Conservation (phyloP, 2,797 vertebrate species). For the Aeoliscus strigatus region DNA sequence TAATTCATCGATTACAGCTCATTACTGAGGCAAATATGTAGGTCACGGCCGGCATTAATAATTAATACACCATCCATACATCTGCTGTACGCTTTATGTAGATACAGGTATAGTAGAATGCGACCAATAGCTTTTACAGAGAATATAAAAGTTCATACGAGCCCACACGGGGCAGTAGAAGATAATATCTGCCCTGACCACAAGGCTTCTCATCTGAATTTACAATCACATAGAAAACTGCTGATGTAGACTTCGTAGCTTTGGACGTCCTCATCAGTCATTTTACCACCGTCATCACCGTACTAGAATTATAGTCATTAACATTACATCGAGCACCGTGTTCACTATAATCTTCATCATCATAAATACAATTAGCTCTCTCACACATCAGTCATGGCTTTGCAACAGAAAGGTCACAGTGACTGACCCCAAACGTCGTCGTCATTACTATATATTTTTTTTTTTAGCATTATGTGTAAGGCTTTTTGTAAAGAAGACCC, state of each 20-base stretch:
- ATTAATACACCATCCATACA: conserved; percentile 39
- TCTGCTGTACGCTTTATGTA: conserved; percentile 58
- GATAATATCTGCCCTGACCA: conserved; percentile 62
- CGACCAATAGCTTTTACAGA: conserved; percentile 75
- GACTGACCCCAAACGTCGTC: conserved; percentile 18
- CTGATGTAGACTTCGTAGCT: conserved; percentile 42
- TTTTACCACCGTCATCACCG: conserved; percentile 26
- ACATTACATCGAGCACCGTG: conserved; percentile 33
- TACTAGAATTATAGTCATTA: conserved; percentile 30
- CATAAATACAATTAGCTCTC: conserved; percentile 40
- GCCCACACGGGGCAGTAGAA: conserved; percentile 62
- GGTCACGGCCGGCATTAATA: conserved; percentile 52
- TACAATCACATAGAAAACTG: conserved; percentile 80
- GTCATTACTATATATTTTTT: conserved; percentile 17
- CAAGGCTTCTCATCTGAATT: conserved; percentile 66
- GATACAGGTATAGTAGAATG: conserved; percentile 70
- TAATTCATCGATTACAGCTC: conserved; percentile 21
- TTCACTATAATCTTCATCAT: conserved; percentile 33
- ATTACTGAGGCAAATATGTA: conserved; percentile 46
- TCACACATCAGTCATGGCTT: conserved; percentile 57
- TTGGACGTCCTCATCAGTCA: conserved; percentile 54
- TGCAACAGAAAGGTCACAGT: conserved; percentile 51
- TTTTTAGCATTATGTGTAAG: conserved; percentile 62
- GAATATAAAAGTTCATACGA: conserved; percentile 73
- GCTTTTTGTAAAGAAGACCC: conserved; percentile 65